Evolutionary conservation across 1,140 invertebrate genomes (phyloP), one percentile per base, ranked within the genome.

Genomic region (Protaetia brevitarsis): DNA sequence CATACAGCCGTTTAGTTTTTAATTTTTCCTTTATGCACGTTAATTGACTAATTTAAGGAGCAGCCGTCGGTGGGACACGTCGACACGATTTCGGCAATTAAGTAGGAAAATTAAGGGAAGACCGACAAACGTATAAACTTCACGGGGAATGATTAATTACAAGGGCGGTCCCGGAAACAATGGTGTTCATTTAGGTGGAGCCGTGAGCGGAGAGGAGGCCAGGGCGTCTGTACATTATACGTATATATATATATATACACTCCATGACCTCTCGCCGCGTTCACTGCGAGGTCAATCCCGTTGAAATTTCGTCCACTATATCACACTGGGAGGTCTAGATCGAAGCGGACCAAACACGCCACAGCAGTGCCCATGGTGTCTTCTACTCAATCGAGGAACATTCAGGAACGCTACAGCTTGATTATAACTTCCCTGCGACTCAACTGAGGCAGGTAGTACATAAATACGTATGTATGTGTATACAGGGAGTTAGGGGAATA

Each of bases 81-180:
- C 13, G 41, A 19, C 41, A 51, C 41, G 41, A 51, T 51, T 51
- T 51, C 19, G 41, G 41, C 41, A 51, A 51, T 51, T 51, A 51
- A 21, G 6, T 6, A 51, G 21, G 41, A 51, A 51, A 51, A 51
- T 51, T 51, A 51, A 13, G 41, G 41, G 16, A 51, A 51, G 41
- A 51, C 41, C 41, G 41, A 51, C 41, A 51, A 51, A 51, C 41
- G 41, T 51, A 41, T 41, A 41, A 41, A 41, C 37, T 41, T 41
- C 37, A 41, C 6, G 41, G 41, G 13, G 19, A 51, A 51, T 51
- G 41, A 51, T 51, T 51, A 51, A 51, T 51, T 51, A 23, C 41
- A 51, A 11, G 41, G 41, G 41, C 41, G 16, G 41, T 51, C 41
- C 41, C 19, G 41, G 19, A 51, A 51, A 51, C 41, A 51, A 51